Evolutionary conservation across 1,140 invertebrate species (phyloP).

Genomic region (Reticulitermes speratus): DNA sequence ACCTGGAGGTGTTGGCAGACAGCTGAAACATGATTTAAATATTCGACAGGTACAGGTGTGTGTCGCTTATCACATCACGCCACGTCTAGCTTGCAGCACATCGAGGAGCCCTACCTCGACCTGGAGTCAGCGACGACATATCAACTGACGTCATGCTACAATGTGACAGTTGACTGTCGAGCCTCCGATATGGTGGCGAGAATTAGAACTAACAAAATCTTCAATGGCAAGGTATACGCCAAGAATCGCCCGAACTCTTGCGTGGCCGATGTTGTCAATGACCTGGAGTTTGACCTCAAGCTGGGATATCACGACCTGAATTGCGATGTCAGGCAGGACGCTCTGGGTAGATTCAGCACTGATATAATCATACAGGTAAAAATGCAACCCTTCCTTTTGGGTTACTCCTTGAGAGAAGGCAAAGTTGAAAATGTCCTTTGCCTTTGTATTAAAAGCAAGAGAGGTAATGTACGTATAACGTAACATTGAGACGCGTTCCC

Average conservation of each 20-base stretch:
- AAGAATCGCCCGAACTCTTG: constrained; percentile 53
- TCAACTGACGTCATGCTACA: constrained; percentile 56
- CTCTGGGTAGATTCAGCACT: constrained; percentile 47
- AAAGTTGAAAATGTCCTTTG: too few species aligned
- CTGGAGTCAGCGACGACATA: constrained; percentile 50
- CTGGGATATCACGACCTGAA: constrained; percentile 49
- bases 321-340: constrained; percentile 49
- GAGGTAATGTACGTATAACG: too few species aligned
- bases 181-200: constrained; percentile 53
- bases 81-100: constrained; percentile 48
- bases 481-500: too few species aligned
- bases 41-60: constrained; percentile 38
- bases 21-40: too few species aligned
- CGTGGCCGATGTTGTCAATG: constrained; percentile 49
- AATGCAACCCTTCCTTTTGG: background rate
- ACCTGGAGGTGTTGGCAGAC: too few species aligned
- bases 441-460: too few species aligned
- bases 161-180: constrained; percentile 52
- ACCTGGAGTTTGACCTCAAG: constrained; percentile 47
- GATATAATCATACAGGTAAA: constrained; percentile 46
- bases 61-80: constrained; percentile 56
- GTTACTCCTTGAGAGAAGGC: too few species aligned
- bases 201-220: constrained; percentile 54
- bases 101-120: constrained; percentile 51
- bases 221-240: constrained; percentile 56